Evolutionary conservation across 2,113 vertebrate species (phyloP), one percentile per base, ranked within the genome.

Genomic region (Telmatochromis sp.): DNA sequence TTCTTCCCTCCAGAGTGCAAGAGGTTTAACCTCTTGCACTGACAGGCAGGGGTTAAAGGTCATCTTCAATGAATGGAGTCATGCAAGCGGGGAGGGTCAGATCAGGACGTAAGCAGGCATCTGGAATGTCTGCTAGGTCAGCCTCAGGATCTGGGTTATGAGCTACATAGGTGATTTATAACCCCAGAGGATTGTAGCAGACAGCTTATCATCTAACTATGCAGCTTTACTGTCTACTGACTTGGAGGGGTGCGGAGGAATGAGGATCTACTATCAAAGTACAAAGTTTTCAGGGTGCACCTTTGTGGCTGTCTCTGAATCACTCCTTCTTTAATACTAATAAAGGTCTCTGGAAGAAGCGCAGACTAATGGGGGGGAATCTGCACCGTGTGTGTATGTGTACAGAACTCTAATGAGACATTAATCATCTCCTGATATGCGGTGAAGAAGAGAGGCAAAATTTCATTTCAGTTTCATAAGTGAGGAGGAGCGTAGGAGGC

Each of bases 21-120:
- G 84, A 60, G 89, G 91, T 92, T 93, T 92, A 93, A 42, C 40
- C 84, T 89, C 80, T 84, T 60, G 65, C 60, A 63, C 86, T 84
- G 84, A 94, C 89, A 82, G 80, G 82, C 84, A 65, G 40, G 57
- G 91, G 91, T 94, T 31, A 94, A 91, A 94, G 93, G 93, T 95
- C 89, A 47, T 19, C 37, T 51, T 87, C 73, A 83, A 65, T 94
- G 90, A 92, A 94, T 88, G 84, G 81, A 91, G 94, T 93, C 91
- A 88, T 92, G 93, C 14, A n/a, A 85, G 86, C 13, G 23, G 86
- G 83, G 78, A 28, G 86, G 90, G 93, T 89, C 75, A 85, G 75
- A 91, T 47, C 68, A 87, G 92, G 87, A 92, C 45, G 14, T 10
- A n/a, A 92, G 68, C 82, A 90, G 88, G 89, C 90, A 92, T 91